Percentiles rank a stretch among this genome's conserved stretches.
phyloP scores from a whole-genome alignment of 2,113 vertebrate species.

The Mugil cephalus region DNA sequence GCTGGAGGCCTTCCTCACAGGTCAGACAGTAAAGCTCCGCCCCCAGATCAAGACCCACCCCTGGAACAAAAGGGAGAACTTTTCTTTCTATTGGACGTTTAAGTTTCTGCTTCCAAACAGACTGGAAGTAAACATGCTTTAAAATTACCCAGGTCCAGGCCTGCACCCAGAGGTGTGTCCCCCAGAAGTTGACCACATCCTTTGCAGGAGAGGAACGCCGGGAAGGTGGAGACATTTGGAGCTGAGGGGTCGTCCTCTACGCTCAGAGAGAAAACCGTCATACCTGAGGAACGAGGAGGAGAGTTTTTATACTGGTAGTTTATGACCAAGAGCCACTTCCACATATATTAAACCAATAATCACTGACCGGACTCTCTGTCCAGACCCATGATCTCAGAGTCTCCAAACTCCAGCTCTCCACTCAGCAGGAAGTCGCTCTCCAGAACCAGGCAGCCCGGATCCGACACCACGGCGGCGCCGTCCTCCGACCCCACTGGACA shows the following conservation, averaged over 20 bases:
- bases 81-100: too few species aligned
- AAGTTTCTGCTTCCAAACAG: background rate
- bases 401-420: conserved; percentile 75
- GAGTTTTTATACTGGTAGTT: too few species aligned
- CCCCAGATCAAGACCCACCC: conserved; percentile 67
- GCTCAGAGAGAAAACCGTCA: conserved; percentile 77
- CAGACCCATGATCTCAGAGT: conserved; percentile 74
- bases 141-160: conserved; percentile 71
- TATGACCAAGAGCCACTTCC: too few species aligned
- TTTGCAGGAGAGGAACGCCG: conserved; percentile 85
- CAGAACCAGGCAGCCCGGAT: conserved; percentile 69
- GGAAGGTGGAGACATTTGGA: conserved; percentile 73
- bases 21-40: conserved; percentile 81
- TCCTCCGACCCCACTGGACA: conserved; percentile 62
- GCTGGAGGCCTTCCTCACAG: conserved; percentile 70
- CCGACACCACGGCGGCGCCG: conserved; percentile 42
- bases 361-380: conserved; percentile 70
- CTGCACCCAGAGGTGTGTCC: conserved; percentile 76
- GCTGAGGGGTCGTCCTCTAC: conserved; percentile 69
- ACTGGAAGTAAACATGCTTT: background rate
- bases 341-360: too few species aligned
- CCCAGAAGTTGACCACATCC: conserved; percentile 86
- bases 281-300: conserved; percentile 26
- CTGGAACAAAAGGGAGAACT: conserved; percentile 39
- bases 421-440: conserved; percentile 78